Conservation (phyloP, 1,140 invertebrate species). For the Calycopis cecrops region DNA sequence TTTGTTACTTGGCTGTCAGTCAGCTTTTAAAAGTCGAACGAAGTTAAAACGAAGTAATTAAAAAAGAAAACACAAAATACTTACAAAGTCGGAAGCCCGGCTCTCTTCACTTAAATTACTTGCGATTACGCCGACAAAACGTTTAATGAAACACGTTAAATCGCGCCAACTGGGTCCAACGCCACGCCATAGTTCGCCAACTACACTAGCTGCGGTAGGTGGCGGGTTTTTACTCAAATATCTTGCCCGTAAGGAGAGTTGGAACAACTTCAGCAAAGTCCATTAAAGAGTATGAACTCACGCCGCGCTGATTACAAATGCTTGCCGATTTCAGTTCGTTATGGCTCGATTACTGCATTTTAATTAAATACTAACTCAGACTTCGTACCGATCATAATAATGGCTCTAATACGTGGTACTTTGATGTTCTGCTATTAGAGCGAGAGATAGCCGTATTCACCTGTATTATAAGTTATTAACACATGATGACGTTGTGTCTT, state of each 20-base stretch:
- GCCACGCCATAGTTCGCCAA: slow-evolving; percentile 51
- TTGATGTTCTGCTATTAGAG: too few relatives aligned
- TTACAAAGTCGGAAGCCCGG: slow-evolving; percentile 72
- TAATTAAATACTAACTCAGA: slow-evolving; percentile 9
- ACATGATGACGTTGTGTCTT: too few relatives aligned
- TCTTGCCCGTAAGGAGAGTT: slow-evolving; percentile 70
- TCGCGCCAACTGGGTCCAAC: slow-evolving; percentile 56
- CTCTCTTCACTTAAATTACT: slow-evolving; percentile 74
- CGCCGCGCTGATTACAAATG: slow-evolving; percentile 62
- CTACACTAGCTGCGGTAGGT: slow-evolving; percentile 59
- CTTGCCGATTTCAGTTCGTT: slow-evolving; percentile 57
- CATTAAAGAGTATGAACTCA: slow-evolving; percentile 70
- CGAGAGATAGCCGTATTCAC: too few relatives aligned
- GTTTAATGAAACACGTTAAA: slow-evolving; percentile 73
- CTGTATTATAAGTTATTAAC: too few relatives aligned
- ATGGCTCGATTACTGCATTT: slow-evolving; percentile 38
- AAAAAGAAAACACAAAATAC: slow-evolving; percentile 75
- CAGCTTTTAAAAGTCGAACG: slow-evolving; percentile 64
- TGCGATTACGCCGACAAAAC: slow-evolving; percentile 73
- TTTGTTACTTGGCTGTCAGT: slow-evolving; percentile 73
- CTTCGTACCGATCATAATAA: slow-evolving; percentile 1
- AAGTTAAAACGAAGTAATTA: slow-evolving; percentile 75
- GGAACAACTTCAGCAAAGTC: slow-evolving; percentile 66
- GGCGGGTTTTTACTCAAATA: slow-evolving; percentile 69
- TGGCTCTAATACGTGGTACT: neutral